These are phyloP conservation scores for Bostrychus sinensis DNA, from an alignment of 2,113 vertebrate genomes.

Conservation along the genomic window DNA sequence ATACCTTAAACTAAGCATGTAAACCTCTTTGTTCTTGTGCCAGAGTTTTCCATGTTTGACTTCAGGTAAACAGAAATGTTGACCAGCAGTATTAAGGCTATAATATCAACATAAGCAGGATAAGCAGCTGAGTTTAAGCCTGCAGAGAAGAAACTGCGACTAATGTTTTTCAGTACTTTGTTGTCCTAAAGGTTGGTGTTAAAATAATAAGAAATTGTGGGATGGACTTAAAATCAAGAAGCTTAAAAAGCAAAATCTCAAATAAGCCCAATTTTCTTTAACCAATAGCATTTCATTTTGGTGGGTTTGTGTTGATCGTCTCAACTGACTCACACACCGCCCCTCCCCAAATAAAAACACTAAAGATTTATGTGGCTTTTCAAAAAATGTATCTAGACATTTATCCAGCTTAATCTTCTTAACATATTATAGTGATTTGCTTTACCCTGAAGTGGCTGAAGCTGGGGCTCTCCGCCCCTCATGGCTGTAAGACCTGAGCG, in stretches of 20 bases:
- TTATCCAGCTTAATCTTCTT: slow-evolving; percentile 89
- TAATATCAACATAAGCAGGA: slow-evolving; percentile 64
- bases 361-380: slow-evolving; percentile 84
- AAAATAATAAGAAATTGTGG: slow-evolving; percentile 84
- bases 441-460: slow-evolving; percentile 84
- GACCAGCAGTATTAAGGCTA: slow-evolving; percentile 53
- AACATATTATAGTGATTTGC: slow-evolving; percentile 88
- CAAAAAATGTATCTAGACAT: slow-evolving; percentile 85
- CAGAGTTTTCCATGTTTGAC: slow-evolving; percentile 4
- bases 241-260: slow-evolving; percentile 84
- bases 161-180: slow-evolving; percentile 66
- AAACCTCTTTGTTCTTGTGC: slow-evolving; percentile 15
- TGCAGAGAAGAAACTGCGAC: slow-evolving; percentile 75
- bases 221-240: slow-evolving; percentile 85
- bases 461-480: slow-evolving; percentile 79
- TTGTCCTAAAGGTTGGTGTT: slow-evolving; percentile 82
- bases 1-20: slow-evolving; percentile 44
- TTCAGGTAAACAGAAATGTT: slow-evolving; percentile 38
- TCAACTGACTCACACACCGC: slow-evolving; percentile 79
- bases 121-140: slow-evolving; percentile 70
- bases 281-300: slow-evolving; percentile 75
- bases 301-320: slow-evolving; percentile 81
- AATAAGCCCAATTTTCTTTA: slow-evolving; percentile 81
- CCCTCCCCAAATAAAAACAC: slow-evolving; percentile 82
- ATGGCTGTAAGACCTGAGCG: slow-evolving; percentile 72